A percentile compares a stretch with the other conserved stretches of the same genome.
phyloP scores from a whole-genome alignment of 2,113 vertebrate species.

The Pseudopipra pipra region DNA sequence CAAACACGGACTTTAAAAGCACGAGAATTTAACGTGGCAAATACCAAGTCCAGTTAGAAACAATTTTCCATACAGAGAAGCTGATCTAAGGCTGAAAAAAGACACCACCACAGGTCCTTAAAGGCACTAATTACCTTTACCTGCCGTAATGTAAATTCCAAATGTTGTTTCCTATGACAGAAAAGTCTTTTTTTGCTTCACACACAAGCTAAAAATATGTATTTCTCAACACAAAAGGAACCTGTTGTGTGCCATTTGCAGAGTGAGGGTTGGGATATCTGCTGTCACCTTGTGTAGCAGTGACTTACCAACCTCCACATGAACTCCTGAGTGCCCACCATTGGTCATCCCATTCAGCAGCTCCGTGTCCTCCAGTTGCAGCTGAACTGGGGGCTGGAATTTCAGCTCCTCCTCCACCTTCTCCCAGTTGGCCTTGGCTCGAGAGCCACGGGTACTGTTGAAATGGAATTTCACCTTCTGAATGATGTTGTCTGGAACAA shows the following conservation, averaged over 20 bases:
- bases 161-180: fast-evolving
- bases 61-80: neutral
- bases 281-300: neutral
- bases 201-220: fast-evolving
- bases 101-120: neutral
- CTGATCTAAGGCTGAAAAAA: neutral
- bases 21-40: neutral
- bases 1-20: neutral
- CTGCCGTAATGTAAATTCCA: neutral
- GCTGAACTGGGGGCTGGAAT: constrained; percentile 76
- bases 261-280: neutral
- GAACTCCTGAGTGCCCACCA: constrained; percentile 73
- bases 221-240: neutral
- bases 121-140: neutral
- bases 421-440: constrained; percentile 72
- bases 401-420: constrained; percentile 84
- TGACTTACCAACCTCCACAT: constrained; percentile 78
- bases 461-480: constrained; percentile 91
- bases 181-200: neutral
- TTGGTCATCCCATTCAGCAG: constrained; percentile 80
- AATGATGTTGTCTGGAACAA: constrained; percentile 81
- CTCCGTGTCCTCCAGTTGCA: constrained; percentile 81
- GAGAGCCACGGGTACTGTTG: constrained; percentile 72
- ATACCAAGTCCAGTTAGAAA: neutral
- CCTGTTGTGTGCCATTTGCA: fast-evolving